A percentile compares a stretch with the other conserved stretches of the same genome.
phyloP scores from a whole-genome alignment of 1,140 invertebrate genomes.

The Drosophila athabasca region DNA sequence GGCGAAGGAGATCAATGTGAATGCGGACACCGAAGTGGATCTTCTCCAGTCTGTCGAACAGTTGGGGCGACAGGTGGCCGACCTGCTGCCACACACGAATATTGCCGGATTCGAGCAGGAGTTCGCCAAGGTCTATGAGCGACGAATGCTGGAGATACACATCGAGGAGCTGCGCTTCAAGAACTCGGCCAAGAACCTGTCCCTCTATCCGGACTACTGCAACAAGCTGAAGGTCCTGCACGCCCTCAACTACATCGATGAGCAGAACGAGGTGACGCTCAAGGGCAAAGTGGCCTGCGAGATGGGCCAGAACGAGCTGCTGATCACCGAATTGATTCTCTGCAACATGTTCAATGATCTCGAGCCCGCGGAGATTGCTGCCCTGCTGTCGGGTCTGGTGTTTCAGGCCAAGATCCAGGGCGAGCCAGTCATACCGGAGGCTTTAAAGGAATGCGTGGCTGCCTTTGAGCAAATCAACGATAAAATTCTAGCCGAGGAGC shows the following conservation, averaged over 20 bases:
- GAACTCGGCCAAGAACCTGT: conserved; percentile 93
- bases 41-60: conserved; percentile 78
- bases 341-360: conserved; percentile 94
- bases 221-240: conserved; percentile 92
- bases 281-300: conserved; percentile 98
- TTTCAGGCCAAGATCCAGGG: conserved; percentile 92
- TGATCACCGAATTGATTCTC: conserved; percentile 98
- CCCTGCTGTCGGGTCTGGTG: conserved; percentile 94
- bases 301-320: conserved; percentile 96
- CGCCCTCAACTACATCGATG: conserved; percentile 90
- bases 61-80: conserved; percentile 64
- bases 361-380: conserved; percentile 95
- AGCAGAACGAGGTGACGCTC: conserved; percentile 88
- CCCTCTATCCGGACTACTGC: conserved; percentile 95
- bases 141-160: conserved; percentile 89
- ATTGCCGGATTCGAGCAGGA: conserved; percentile 87
- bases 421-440: conserved; percentile 84
- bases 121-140: conserved; percentile 89
- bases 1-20: conserved; percentile 85
- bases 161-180: conserved; percentile 89
- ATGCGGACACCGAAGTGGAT: conserved; percentile 65
- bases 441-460: conserved; percentile 83
- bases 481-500: conserved; percentile 69
- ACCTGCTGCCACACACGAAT: conserved; percentile 82
- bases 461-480: conserved; percentile 78